Conservation (phyloP, 1,140 invertebrate species). For the Leptopilina boulardi region DNA sequence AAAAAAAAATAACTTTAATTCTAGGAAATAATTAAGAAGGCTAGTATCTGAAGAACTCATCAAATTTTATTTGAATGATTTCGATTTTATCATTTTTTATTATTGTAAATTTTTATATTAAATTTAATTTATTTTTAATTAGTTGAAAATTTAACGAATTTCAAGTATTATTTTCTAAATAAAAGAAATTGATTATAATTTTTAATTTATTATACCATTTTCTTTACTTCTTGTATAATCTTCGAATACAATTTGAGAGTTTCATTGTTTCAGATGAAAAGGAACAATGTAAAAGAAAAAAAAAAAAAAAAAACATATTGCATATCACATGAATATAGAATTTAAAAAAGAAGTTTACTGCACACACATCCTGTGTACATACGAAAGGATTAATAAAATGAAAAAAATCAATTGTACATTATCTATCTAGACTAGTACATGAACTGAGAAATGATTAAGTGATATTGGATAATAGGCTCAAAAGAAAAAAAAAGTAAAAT, state of each 20-base stretch:
- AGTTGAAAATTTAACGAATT: too few species aligned
- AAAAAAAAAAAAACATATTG: conserved; percentile 46
- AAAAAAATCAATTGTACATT: conserved; percentile 32
- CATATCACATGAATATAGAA: conserved; percentile 47
- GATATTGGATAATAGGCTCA: conserved; percentile 33
- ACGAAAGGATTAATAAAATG: conserved; percentile 9
- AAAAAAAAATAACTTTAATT: too few species aligned
- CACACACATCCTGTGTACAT: conserved; percentile 32
- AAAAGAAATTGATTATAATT: too few species aligned
- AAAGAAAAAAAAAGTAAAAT: not conserved
- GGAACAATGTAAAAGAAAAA: not conserved
- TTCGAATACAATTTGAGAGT: not conserved
- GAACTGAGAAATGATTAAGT: not conserved
- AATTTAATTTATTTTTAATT: too few species aligned
- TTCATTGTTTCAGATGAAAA: not conserved
- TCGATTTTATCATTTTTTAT: too few species aligned
- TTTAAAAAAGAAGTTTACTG: conserved; percentile 34
- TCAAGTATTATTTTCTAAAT: too few species aligned
- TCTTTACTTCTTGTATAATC: not conserved
- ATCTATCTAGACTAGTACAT: conserved; percentile 26
- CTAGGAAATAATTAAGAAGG: too few species aligned
- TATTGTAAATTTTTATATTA: too few species aligned
- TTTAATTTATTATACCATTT: too few species aligned
- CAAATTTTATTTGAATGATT: too few species aligned
- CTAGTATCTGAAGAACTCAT: too few species aligned